Percentiles rank a stretch among this genome's conserved stretches.
Conservation (phyloP, 1,140 invertebrate genomes). For the Babylonia areolata region DNA sequence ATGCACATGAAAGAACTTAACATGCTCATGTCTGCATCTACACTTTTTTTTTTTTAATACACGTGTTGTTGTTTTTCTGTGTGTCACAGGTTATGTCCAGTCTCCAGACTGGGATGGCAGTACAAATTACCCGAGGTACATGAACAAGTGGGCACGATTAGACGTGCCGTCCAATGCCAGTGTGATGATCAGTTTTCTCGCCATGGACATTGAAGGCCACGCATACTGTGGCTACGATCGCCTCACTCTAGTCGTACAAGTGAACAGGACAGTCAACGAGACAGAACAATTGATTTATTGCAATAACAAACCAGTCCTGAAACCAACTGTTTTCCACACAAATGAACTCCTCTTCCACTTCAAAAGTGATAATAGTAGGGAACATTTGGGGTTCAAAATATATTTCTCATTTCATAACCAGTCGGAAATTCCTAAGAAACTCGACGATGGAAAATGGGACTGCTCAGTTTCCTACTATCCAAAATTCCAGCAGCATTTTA, state of each 20-base stretch:
- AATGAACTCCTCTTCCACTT: no score
- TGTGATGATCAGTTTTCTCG: background rate
- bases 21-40: no score
- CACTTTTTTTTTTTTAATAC: no score
- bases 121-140: no score
- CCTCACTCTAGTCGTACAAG: background rate
- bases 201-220: background rate
- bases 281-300: background rate
- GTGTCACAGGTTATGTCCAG: no score
- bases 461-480: background rate
- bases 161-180: no score
- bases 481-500: background rate
- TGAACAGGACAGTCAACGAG: background rate
- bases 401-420: no score
- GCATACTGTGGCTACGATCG: background rate
- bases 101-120: no score
- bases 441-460: background rate
- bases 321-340: no score
- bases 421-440: background rate
- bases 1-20: no score
- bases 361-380: background rate
- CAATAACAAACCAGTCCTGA: background rate
- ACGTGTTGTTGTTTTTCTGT: no score
- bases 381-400: background rate
- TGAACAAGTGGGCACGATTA: no score